These are phyloP conservation scores for Atethmia centrago DNA, from an alignment of 2,888 invertebrate genomes.

Conservation along the genomic window DNA sequence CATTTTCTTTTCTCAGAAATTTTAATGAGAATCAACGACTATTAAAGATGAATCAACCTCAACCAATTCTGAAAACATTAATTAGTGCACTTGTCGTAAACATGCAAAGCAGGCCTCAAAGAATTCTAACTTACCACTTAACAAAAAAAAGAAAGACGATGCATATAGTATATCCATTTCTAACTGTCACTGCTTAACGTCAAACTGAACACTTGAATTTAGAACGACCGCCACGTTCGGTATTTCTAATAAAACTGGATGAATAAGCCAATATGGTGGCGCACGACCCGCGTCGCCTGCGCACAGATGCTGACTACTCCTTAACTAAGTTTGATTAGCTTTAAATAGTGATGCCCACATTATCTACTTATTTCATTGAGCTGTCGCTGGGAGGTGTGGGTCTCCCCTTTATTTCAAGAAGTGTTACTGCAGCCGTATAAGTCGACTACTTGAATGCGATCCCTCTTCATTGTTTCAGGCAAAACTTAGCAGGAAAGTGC, in stretches of 20 bases:
- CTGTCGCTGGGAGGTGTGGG: constrained; percentile 82
- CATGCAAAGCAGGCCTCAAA: constrained; percentile 10
- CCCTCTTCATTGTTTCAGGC: constrained; percentile 19
- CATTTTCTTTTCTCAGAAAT: constrained; percentile 25
- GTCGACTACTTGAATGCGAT: constrained; percentile 42
- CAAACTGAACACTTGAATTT: constrained; percentile 79
- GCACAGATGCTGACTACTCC: constrained; percentile 89
- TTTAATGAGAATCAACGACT: constrained; percentile 23
- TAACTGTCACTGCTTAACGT: constrained; percentile 84
- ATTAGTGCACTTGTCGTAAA: constrained; percentile 42
- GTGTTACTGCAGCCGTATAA: constrained; percentile 69
- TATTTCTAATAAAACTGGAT: constrained; percentile 80
- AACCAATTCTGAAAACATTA: constrained; percentile 44
- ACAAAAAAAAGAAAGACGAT: constrained; percentile 61
- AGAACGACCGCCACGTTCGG: constrained; percentile 80
- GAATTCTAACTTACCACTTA: constrained; percentile 65
- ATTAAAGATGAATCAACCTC: neutral
- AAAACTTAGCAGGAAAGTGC: constrained; percentile 38
- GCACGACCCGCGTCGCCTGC: constrained; percentile 81
- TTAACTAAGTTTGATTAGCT: constrained; percentile 92
- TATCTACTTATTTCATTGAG: constrained; percentile 91
- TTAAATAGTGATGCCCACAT: constrained; percentile 91
- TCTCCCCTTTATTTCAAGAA: constrained; percentile 78
- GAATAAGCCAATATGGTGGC: constrained; percentile 77
- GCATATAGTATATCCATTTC: constrained; percentile 77